phyloP scores from a whole-genome alignment of 2,797 vertebrate genomes.

The Florisuga fusca region DNA sequence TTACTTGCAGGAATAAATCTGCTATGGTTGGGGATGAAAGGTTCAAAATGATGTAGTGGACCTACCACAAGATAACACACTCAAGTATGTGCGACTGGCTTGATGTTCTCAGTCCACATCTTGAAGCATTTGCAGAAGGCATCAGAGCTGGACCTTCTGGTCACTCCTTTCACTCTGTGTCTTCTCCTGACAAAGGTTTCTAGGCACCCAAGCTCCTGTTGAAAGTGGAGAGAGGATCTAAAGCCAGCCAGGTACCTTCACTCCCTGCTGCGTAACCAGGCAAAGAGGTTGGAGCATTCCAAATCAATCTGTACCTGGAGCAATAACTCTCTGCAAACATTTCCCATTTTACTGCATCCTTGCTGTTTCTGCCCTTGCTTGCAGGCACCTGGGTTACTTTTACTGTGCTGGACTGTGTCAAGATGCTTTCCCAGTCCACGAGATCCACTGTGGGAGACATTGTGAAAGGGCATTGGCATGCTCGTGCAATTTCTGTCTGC shows the following conservation, averaged over 20 bases:
- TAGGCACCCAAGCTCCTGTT: background rate
- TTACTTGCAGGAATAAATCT: background rate
- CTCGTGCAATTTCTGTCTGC: background rate
- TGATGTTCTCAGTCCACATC: background rate
- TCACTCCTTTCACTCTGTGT: background rate
- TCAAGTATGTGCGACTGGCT: background rate
- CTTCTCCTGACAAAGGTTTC: background rate
- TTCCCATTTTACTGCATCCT: background rate
- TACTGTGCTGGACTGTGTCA: background rate
- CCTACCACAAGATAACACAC: background rate
- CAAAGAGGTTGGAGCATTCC: background rate
- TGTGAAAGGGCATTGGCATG: background rate
- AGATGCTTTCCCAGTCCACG: background rate
- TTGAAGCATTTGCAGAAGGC: background rate
- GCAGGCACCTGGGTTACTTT: background rate
- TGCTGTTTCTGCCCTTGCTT: background rate
- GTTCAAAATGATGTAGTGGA: background rate
- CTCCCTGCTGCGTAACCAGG: background rate
- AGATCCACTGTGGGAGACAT: background rate
- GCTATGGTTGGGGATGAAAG: background rate
- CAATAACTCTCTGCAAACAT: background rate
- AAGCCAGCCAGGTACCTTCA: background rate
- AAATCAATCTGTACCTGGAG: background rate
- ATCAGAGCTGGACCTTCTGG: background rate
- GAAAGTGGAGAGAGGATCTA: background rate